phyloP scores from a whole-genome alignment of 2,113 vertebrate genomes.

The Choloepus hoffmanni region DNA sequence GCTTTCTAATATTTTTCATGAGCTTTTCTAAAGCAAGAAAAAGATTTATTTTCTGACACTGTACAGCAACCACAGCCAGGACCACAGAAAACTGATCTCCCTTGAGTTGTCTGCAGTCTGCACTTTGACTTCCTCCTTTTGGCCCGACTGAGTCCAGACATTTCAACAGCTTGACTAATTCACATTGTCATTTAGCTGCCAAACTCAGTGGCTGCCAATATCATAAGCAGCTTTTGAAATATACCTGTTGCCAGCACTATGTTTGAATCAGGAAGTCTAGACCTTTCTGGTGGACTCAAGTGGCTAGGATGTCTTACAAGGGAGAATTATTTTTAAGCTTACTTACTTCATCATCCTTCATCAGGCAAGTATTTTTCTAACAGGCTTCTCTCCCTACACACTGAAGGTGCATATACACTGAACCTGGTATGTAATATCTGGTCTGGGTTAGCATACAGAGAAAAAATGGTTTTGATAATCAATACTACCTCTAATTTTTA shows the following conservation, averaged over 20 bases:
- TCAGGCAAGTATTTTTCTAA: neutral
- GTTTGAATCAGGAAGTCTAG: conserved; percentile 58
- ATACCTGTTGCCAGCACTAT: conserved; percentile 67
- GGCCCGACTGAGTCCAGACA: conserved; percentile 72
- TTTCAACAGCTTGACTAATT: conserved; percentile 80
- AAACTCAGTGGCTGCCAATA: conserved; percentile 68
- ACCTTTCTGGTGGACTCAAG: conserved; percentile 15
- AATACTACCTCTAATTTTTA: neutral
- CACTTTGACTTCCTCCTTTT: conserved; percentile 71
- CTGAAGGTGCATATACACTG: neutral
- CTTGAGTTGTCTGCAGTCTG: conserved; percentile 58
- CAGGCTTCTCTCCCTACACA: conserved; percentile 17
- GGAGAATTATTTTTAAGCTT: conserved; percentile 64
- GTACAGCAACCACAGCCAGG: conserved; percentile 20
- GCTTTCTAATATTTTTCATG: conserved; percentile 20
- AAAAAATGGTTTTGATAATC: neutral
- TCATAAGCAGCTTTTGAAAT: conserved; percentile 54
- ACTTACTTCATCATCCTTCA: conserved; percentile 25
- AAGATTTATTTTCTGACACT: conserved; percentile 57
- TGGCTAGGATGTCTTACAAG: conserved; percentile 51
- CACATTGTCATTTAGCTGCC: conserved; percentile 64
- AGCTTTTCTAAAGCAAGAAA: conserved; percentile 45
- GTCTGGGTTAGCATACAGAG: neutral
- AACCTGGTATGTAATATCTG: neutral
- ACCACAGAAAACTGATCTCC: conserved; percentile 68